phyloP scores from a whole-genome alignment of 2,113 vertebrate genomes.

The Stigmatopora nigra region DNA sequence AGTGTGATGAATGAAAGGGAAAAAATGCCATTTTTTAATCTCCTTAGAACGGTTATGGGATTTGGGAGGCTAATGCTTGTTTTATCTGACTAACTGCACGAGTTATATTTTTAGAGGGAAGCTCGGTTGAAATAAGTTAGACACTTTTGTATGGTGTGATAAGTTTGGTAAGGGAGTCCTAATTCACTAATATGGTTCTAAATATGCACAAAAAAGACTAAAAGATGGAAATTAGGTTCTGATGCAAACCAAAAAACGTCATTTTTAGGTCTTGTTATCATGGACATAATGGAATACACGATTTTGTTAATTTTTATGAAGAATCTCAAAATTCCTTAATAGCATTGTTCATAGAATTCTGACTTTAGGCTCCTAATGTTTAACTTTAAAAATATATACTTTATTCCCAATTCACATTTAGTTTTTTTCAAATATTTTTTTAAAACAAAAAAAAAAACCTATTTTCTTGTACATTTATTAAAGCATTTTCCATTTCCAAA shows the following conservation, averaged over 20 bases:
- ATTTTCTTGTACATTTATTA: too few species aligned
- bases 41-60: conserved; percentile 20
- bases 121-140: not conserved
- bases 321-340: too few species aligned
- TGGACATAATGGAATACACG: not conserved
- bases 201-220: not conserved
- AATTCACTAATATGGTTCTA: not conserved
- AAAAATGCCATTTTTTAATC: not conserved
- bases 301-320: too few species aligned
- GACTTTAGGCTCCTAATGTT: not conserved
- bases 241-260: not conserved
- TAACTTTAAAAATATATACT: too few species aligned
- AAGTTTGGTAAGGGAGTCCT: not conserved
- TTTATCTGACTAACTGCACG: conserved; percentile 13
- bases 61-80: conserved; percentile 42
- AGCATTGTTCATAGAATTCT: not conserved
- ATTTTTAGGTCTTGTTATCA: not conserved
- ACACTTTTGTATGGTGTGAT: not conserved
- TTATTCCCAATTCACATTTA: too few species aligned
- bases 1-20: too few species aligned
- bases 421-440: too few species aligned
- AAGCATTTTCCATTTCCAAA: too few species aligned
- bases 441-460: too few species aligned
- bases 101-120: not conserved
- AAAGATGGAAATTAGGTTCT: not conserved